Percentiles rank a stretch among this genome's conserved stretches.
Conservation (phyloP, 2,797 vertebrate genomes). For the Pogoniulus pusillus region DNA sequence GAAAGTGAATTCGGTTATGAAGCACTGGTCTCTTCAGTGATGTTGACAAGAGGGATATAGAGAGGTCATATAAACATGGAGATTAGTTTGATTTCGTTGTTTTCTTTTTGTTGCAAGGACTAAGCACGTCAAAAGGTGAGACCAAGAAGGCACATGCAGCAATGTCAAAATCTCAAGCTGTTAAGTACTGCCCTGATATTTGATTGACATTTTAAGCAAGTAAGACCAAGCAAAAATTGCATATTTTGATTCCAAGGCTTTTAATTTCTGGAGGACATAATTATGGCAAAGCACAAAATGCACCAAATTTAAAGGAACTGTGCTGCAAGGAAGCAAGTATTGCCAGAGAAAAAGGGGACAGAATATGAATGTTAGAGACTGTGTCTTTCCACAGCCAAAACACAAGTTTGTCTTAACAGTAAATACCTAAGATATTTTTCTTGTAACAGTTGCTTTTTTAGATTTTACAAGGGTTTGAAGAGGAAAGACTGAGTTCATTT, state of each 20-base stretch:
- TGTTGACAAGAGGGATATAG: not conserved
- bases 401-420: not conserved
- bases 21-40: not conserved
- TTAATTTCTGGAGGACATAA: not conserved
- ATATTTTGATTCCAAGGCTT: not conserved
- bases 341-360: not conserved
- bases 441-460: not conserved
- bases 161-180: not conserved
- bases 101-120: not conserved
- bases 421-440: not conserved
- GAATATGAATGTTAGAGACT: not conserved
- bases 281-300: not conserved
- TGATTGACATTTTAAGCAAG: not conserved
- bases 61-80: not conserved
- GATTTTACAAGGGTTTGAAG: not conserved
- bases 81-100: not conserved
- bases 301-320: not conserved
- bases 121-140: not conserved
- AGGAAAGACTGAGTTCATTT: not conserved
- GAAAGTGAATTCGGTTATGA: not conserved
- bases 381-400: not conserved
- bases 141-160: accelerated
- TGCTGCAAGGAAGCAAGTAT: not conserved
- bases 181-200: not conserved
- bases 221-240: not conserved